These are phyloP conservation scores for Gallinago paraguaiae DNA, from an alignment of 2,113 vertebrate genomes.

Conservation along the genomic window DNA sequence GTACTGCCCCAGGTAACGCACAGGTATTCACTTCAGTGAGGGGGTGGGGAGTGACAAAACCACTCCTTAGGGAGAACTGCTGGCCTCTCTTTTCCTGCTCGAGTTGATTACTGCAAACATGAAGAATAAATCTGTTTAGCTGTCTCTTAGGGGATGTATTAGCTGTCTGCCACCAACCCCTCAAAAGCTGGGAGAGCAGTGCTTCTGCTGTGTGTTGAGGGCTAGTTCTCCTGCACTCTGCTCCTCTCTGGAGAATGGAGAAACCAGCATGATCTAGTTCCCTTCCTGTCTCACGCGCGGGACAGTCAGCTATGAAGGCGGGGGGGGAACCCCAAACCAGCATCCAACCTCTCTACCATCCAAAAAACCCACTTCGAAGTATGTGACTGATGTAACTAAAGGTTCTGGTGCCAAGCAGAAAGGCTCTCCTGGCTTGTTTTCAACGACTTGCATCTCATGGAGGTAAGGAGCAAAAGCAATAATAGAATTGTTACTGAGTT, in stretches of 20 bases:
- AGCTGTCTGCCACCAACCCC: background rate
- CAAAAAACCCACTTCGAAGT: too few species aligned
- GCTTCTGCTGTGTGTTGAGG: background rate
- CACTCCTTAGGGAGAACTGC: background rate
- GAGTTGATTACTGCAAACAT: background rate
- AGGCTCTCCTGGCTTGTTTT: background rate
- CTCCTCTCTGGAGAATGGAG: too few species aligned
- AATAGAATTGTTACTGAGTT: background rate
- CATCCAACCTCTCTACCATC: background rate
- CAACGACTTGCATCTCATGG: background rate
- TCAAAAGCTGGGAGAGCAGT: background rate
- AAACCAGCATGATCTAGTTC: accelerated
- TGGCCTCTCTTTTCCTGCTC: background rate
- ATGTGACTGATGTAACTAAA: background rate
- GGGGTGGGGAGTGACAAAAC: background rate
- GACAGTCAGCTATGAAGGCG: background rate
- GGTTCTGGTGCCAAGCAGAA: background rate
- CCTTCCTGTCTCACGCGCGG: background rate
- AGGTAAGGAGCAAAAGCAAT: background rate
- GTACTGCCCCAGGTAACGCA: background rate
- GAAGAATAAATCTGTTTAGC: background rate
- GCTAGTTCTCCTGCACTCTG: background rate
- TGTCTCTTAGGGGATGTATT: background rate
- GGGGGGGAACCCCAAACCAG: too few species aligned
- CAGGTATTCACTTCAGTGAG: too few species aligned